These are phyloP conservation scores for Nemopilema nomurai DNA, from an alignment of 30 jellyfish, hydroid and myxozoan genomes.

Conservation along the genomic window DNA sequence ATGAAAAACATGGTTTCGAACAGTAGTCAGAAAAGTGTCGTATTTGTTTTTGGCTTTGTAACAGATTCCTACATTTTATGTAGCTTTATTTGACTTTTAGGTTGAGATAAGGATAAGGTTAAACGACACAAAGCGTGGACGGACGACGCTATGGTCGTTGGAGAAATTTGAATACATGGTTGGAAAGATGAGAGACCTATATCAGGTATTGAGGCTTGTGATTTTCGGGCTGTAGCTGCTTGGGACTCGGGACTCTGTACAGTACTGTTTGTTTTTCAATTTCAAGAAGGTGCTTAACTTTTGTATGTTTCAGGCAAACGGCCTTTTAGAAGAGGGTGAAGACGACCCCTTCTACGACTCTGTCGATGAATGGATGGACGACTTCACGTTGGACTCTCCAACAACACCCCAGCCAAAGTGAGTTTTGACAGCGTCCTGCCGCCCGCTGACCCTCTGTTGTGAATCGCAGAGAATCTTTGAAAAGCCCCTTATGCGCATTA, in stretches of 20 bases:
- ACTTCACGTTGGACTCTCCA: slow-evolving; percentile 58
- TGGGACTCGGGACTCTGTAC: too few species aligned
- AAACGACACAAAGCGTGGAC: slow-evolving; percentile 49
- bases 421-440: too few species aligned
- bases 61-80: too few species aligned
- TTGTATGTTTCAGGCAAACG: slow-evolving; percentile 47
- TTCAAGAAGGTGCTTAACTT: too few species aligned
- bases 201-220: slow-evolving; percentile 32
- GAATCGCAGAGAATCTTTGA: too few species aligned
- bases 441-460: too few species aligned
- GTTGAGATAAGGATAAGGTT: slow-evolving; percentile 76
- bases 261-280: too few species aligned
- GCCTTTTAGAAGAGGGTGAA: slow-evolving; percentile 57
- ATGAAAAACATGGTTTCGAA: too few species aligned
- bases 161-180: slow-evolving; percentile 76
- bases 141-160: slow-evolving; percentile 63
- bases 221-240: too few species aligned
- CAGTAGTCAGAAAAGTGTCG: too few species aligned
- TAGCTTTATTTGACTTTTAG: slow-evolving; percentile 21
- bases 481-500: too few species aligned
- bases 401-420: slow-evolving; percentile 43
- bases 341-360: slow-evolving; percentile 68
- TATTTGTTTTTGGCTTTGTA: too few species aligned
- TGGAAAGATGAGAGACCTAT: slow-evolving; percentile 70
- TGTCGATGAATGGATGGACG: slow-evolving; percentile 67